Evolutionary conservation across 2,888 invertebrate genomes (phyloP).

Genomic region (Pocota personata): DNA sequence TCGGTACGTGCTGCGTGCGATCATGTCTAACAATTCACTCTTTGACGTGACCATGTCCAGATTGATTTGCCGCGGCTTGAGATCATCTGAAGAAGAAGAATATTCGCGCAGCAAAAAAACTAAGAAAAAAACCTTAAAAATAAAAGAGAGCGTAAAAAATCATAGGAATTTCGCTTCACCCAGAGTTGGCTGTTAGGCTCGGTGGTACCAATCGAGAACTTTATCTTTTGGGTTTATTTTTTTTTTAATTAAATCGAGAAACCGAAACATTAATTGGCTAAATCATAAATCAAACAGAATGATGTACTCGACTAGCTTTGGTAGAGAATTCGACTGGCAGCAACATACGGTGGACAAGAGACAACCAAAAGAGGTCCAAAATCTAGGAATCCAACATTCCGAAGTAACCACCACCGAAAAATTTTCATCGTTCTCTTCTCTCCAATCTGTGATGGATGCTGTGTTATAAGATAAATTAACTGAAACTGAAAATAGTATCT

Average conservation of each 20-base stretch:
- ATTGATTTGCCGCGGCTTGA: conserved; percentile 57
- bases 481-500: conserved; percentile 5
- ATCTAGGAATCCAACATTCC: conserved; percentile 25
- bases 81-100: conserved; percentile 29
- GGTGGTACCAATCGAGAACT: conserved; percentile 11
- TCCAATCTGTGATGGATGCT: neutral
- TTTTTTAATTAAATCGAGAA: conserved; percentile 44
- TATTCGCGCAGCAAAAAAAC: conserved; percentile 20
- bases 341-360: conserved; percentile 18
- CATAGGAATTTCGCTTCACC: conserved; percentile 26
- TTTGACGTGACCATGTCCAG: conserved; percentile 70
- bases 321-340: conserved; percentile 23
- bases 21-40: conserved; percentile 59
- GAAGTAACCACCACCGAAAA: neutral
- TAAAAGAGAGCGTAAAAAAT: conserved; percentile 43
- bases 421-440: conserved; percentile 1
- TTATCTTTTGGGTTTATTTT: conserved; percentile 3
- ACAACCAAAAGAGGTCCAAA: conserved; percentile 29
- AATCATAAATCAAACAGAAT: conserved; percentile 61
- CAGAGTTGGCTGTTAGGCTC: neutral
- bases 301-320: conserved; percentile 6
- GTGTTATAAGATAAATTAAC: conserved; percentile 10
- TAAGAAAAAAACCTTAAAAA: neutral
- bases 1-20: conserved; percentile 51
- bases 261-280: conserved; percentile 57